A percentile compares a stretch with the other conserved stretches of the same genome.
Evolutionary conservation across 2,797 vertebrate genomes (phyloP).

Genomic region (Cynopterus sphinx): DNA sequence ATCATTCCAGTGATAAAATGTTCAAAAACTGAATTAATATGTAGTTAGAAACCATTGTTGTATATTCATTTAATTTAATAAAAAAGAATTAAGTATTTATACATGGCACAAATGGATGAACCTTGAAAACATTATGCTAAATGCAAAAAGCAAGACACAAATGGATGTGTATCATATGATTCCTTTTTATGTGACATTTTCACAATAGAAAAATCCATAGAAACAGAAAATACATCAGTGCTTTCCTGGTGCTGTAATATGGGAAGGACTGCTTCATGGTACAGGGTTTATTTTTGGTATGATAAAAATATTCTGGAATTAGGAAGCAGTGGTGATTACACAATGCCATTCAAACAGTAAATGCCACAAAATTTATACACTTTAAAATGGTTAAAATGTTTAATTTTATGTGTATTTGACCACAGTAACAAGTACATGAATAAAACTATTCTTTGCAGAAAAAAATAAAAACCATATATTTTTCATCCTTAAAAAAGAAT

Average conservation of each 20-base stretch:
- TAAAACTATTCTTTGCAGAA: not conserved
- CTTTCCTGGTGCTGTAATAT: not conserved
- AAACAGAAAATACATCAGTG: not conserved
- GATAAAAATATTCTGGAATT: not conserved
- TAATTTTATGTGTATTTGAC: not conserved
- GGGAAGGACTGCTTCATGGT: too few species aligned
- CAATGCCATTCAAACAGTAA: not conserved
- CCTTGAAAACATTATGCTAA: not conserved
- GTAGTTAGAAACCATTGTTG: not conserved
- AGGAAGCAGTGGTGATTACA: not conserved
- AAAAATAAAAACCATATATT: not conserved
- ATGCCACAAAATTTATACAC: not conserved
- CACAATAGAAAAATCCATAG: not conserved
- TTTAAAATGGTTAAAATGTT: not conserved
- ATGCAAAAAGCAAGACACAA: not conserved
- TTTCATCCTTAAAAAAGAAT: not conserved
- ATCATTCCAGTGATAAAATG: too few species aligned
- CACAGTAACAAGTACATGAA: not conserved
- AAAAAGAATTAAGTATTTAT: not conserved
- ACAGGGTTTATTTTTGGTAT: not conserved
- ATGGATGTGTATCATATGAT: not conserved
- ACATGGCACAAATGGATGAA: not conserved
- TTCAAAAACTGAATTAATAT: not conserved
- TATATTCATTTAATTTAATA: not conserved
- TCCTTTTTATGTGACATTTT: not conserved